These are phyloP conservation scores for Brevimyrus niger DNA, from an alignment of 2,113 vertebrate genomes.

Conservation along the genomic window DNA sequence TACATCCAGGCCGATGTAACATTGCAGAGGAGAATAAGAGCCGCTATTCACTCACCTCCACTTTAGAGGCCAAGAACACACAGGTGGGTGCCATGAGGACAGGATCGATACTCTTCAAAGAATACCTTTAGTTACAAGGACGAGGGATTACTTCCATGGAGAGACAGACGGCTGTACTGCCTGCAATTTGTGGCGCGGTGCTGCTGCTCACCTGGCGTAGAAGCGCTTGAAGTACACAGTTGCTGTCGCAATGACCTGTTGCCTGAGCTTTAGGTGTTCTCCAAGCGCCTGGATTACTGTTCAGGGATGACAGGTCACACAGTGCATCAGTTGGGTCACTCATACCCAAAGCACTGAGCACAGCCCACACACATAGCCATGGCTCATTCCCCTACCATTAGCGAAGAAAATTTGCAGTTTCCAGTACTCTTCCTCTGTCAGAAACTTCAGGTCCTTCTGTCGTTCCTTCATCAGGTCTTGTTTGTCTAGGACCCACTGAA, in stretches of 20 bases:
- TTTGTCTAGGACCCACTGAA: constrained; percentile 99
- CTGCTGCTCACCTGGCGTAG: constrained; percentile 79
- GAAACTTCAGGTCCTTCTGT: constrained; percentile 94
- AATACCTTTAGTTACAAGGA: constrained; percentile 74
- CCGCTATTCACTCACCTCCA: constrained; percentile 72
- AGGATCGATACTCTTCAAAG: constrained; percentile 98
- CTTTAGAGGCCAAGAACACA: constrained; percentile 99
- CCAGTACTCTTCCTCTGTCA: constrained; percentile 97
- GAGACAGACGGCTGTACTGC: too few species aligned
- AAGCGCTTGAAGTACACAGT: constrained; percentile 99
- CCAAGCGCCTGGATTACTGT: constrained; percentile 97
- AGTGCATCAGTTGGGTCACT: background rate
- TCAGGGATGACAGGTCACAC: constrained; percentile 16
- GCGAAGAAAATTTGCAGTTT: constrained; percentile 99
- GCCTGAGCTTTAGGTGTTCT: constrained; percentile 97
- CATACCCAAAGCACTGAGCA: background rate
- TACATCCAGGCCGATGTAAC: background rate
- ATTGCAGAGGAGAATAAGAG: background rate
- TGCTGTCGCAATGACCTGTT: constrained; percentile 98
- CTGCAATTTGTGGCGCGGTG: background rate
- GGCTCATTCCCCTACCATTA: constrained; percentile 70
- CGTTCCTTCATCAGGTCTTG: constrained; percentile 97
- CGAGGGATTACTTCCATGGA: background rate
- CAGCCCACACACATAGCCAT: background rate
- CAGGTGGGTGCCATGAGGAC: constrained; percentile 98